Evolutionary conservation across 2,888 invertebrate genomes (phyloP).

Genomic region (Drosophila mercatorum): DNA sequence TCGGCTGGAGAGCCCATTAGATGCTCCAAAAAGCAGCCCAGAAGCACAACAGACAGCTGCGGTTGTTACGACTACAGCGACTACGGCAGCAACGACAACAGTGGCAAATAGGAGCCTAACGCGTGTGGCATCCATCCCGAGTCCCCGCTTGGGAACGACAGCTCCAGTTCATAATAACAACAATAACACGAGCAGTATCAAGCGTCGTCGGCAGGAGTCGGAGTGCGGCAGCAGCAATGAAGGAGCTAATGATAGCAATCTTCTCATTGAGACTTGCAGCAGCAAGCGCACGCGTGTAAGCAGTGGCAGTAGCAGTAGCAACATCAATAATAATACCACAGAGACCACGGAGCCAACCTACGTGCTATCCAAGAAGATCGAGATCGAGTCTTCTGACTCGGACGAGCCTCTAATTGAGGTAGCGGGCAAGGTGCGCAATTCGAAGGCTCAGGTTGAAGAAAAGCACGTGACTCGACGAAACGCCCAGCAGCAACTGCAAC

Average conservation of each 20-base stretch:
- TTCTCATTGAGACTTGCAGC: slow-evolving; percentile 18
- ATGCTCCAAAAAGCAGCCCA: slow-evolving; percentile 79
- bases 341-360: slow-evolving; percentile 32
- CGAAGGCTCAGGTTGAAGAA: slow-evolving; percentile 72
- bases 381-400: slow-evolving; percentile 90
- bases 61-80: slow-evolving; percentile 12
- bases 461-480: slow-evolving; percentile 61
- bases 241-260: slow-evolving; percentile 41
- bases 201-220: slow-evolving; percentile 92
- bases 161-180: slow-evolving; percentile 41
- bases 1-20: slow-evolving; percentile 89
- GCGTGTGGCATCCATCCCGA: slow-evolving; percentile 67
- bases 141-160: slow-evolving; percentile 70
- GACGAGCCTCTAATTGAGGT: slow-evolving; percentile 92
- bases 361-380: slow-evolving; percentile 72
- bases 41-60: slow-evolving; percentile 58
- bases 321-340: slow-evolving; percentile 25
- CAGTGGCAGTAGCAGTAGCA: slow-evolving; percentile 80
- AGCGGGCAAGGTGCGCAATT: slow-evolving; percentile 87
- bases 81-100: slow-evolving; percentile 49
- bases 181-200: slow-evolving; percentile 74
- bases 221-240: slow-evolving; percentile 86
- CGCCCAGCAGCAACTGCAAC: slow-evolving; percentile 55
- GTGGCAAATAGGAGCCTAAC: slow-evolving; percentile 46
- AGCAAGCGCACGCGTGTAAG: slow-evolving; percentile 67